Conservation (phyloP, 2,797 vertebrate species). For the Rhadinocentrus ornatus region DNA sequence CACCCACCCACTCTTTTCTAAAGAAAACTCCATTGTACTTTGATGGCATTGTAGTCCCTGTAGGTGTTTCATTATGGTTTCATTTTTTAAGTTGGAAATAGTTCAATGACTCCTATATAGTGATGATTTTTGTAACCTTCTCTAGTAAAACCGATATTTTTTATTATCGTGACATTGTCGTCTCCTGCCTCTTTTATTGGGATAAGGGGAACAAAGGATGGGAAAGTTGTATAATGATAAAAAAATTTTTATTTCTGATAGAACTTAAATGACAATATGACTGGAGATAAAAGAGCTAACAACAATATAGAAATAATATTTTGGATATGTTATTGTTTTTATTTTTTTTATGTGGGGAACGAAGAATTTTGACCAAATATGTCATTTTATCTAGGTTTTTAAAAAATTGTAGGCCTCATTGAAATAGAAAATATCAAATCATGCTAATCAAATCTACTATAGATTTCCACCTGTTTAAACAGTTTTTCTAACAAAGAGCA, state of each 20-base stretch:
- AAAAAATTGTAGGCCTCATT: not conserved
- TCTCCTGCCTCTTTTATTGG: conserved; percentile 83
- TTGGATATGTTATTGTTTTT: too few relatives aligned
- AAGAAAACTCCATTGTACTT: conserved; percentile 83
- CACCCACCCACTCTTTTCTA: conserved; percentile 73
- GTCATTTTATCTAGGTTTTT: too few relatives aligned
- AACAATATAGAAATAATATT: too few relatives aligned
- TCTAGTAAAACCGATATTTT: conserved; percentile 99
- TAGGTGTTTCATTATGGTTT: conserved; percentile 86
- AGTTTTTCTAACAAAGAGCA: not conserved
- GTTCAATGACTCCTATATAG: conserved; percentile 86
- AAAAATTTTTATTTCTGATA: not conserved
- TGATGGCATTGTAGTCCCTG: conserved; percentile 85
- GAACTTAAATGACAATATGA: not conserved
- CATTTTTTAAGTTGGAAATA: conserved; percentile 83
- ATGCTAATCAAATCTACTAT: not conserved
- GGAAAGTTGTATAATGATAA: not conserved
- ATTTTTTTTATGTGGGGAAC: too few relatives aligned
- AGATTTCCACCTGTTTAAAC: not conserved
- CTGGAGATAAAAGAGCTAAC: not conserved
- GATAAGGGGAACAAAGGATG: not conserved
- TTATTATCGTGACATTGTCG: conserved; percentile 95
- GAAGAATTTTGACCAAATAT: too few relatives aligned
- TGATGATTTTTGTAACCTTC: conserved; percentile 99
- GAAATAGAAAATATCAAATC: not conserved